Percentiles rank a stretch among this genome's conserved stretches.
phyloP scores from a whole-genome alignment of 2,113 vertebrate genomes.

The Eidolon helvum region DNA sequence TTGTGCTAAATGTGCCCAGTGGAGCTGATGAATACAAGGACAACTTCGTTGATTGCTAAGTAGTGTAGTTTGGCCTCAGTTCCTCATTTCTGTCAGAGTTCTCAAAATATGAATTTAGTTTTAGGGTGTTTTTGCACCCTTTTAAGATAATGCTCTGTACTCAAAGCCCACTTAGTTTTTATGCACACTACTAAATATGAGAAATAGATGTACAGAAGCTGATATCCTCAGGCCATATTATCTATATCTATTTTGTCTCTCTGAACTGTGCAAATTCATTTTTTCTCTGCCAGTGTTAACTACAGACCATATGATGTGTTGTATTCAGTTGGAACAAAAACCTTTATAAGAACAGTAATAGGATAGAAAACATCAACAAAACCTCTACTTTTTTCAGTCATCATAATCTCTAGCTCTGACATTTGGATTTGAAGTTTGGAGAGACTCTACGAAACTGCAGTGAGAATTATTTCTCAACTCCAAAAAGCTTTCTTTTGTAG shows the following conservation, averaged over 20 bases:
- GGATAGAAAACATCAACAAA: constrained; percentile 73
- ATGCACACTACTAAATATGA: constrained; percentile 20
- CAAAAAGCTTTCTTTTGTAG: constrained; percentile 58
- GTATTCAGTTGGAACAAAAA: constrained; percentile 69
- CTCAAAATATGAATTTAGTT: constrained; percentile 63
- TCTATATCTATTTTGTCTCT: constrained; percentile 57
- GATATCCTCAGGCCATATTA: constrained; percentile 14
- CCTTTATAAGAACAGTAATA: constrained; percentile 70
- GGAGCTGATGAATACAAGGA: constrained; percentile 35
- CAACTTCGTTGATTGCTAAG: constrained; percentile 80
- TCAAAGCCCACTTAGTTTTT: constrained; percentile 19
- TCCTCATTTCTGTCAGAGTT: constrained; percentile 52
- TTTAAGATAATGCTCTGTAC: not conserved
- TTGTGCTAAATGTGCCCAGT: constrained; percentile 79
- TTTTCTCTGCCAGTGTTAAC: constrained; percentile 71
- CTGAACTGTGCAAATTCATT: constrained; percentile 61
- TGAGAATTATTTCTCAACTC: constrained; percentile 61
- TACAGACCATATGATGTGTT: constrained; percentile 78
- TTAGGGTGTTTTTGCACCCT: constrained; percentile 55
- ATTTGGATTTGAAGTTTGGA: constrained; percentile 54
- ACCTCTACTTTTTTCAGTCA: constrained; percentile 65
- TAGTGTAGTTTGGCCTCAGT: constrained; percentile 64
- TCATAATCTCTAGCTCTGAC: constrained; percentile 30
- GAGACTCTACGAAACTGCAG: constrained; percentile 27
- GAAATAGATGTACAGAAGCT: constrained; percentile 4